These are phyloP conservation scores for Pelochelys cantorii DNA, from an alignment of 2,797 vertebrate species.

Conservation along the genomic window DNA sequence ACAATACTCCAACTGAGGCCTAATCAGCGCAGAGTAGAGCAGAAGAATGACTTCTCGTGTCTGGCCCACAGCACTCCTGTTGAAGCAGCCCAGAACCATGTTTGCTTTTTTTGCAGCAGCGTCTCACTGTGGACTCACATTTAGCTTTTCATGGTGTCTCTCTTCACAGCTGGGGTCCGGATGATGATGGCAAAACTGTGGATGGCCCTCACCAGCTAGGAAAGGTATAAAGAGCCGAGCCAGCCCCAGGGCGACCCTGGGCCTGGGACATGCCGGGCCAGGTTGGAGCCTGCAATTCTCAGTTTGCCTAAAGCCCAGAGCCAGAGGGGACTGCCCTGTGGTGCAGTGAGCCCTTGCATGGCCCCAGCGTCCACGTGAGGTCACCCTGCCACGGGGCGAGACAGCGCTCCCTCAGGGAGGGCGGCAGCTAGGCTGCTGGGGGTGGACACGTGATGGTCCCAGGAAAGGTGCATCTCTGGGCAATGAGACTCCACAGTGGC, in stretches of 20 bases:
- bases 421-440: neutral
- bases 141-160: neutral
- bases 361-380: accelerated
- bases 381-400: accelerated
- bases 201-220: constrained; percentile 97
- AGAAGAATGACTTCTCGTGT: no score
- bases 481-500: neutral
- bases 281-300: neutral
- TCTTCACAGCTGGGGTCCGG: constrained; percentile 94
- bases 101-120: neutral
- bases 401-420: neutral
- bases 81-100: no score
- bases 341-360: accelerated
- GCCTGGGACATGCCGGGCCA: neutral
- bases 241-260: neutral
- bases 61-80: no score
- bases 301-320: accelerated
- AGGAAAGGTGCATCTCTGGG: neutral
- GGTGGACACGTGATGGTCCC: neutral
- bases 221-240: constrained; percentile 83
- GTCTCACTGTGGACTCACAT: neutral
- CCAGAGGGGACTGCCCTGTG: accelerated
- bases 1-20: no score
- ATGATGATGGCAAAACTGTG: constrained; percentile 96
- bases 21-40: no score